Percentiles rank a stretch among this genome's conserved stretches.
These are phyloP conservation scores for Nylanderia fulva DNA, from an alignment of 1,140 invertebrate species.

Conservation along the genomic window DNA sequence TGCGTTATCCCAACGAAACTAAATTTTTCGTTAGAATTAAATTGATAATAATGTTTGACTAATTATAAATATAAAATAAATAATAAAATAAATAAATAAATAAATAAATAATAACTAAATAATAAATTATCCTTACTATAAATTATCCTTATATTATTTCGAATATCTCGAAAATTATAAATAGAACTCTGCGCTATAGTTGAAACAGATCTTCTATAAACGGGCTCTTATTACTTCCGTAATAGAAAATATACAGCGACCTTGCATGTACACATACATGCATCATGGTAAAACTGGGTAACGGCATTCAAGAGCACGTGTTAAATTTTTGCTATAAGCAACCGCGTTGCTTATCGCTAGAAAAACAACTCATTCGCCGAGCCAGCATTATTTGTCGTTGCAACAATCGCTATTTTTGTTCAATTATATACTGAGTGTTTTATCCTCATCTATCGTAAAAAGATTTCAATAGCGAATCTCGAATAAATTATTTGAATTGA, in stretches of 20 bases:
- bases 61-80: too few relatives aligned
- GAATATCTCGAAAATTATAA: too few relatives aligned
- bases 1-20: too few relatives aligned
- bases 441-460: background rate
- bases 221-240: background rate
- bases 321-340: conserved; percentile 47
- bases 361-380: conserved; percentile 37
- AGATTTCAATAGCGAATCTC: background rate
- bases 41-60: too few relatives aligned
- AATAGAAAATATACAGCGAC: conserved; percentile 29
- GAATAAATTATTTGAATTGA: too few relatives aligned
- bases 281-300: conserved; percentile 42
- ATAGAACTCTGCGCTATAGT: background rate
- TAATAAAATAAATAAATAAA: too few relatives aligned
- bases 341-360: conserved; percentile 47
- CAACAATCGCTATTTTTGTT: conserved; percentile 14
- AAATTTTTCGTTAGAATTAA: too few relatives aligned
- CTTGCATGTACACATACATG: conserved; percentile 25
- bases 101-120: too few relatives aligned
- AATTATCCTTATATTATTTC: too few relatives aligned
- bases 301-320: conserved; percentile 48
- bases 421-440: background rate
- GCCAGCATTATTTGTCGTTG: conserved; percentile 24
- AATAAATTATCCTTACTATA: too few relatives aligned
- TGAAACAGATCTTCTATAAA: background rate